phyloP scores from a whole-genome alignment of 2,113 vertebrate genomes.

The Menidia beryllina region DNA sequence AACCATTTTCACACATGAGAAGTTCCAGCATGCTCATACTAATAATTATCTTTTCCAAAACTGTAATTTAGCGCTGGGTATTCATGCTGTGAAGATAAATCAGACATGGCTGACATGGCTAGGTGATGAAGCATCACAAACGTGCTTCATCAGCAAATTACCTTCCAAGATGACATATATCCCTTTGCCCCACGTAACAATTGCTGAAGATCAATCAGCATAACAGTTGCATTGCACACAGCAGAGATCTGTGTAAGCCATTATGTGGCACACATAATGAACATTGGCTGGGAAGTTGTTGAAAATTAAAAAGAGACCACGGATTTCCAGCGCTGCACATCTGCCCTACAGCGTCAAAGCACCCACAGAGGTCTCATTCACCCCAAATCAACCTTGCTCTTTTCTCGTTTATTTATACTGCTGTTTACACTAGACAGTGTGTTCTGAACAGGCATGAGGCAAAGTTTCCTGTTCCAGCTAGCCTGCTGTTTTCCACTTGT shows the following conservation, averaged over 20 bases:
- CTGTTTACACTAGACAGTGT: slow-evolving; percentile 25
- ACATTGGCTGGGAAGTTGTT: slow-evolving; percentile 40
- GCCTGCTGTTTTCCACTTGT: slow-evolving; percentile 28
- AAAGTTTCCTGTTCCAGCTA: slow-evolving; percentile 50
- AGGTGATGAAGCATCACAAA: slow-evolving; percentile 29
- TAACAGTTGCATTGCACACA: not conserved
- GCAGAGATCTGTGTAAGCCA: slow-evolving; percentile 58
- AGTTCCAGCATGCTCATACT: slow-evolving; percentile 12
- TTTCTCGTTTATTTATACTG: slow-evolving; percentile 31
- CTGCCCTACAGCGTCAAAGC: slow-evolving; percentile 32
- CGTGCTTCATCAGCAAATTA: slow-evolving; percentile 30
- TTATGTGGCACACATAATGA: slow-evolving; percentile 31
- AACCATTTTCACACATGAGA: slow-evolving; percentile 19
- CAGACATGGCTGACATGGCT: slow-evolving; percentile 46
- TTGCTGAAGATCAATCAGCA: not conserved
- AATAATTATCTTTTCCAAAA: slow-evolving; percentile 62
- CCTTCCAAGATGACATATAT: not conserved
- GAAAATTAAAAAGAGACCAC: slow-evolving; percentile 41
- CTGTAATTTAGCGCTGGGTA: slow-evolving; percentile 57
- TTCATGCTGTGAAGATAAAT: slow-evolving; percentile 59
- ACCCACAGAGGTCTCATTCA: slow-evolving; percentile 33
- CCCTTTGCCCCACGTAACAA: not conserved
- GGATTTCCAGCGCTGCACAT: slow-evolving; percentile 41
- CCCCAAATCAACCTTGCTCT: slow-evolving; percentile 37
- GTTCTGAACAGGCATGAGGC: slow-evolving; percentile 44